These are phyloP conservation scores for Poeciliopsis infans DNA, from an alignment of 2,797 vertebrate species.

Conservation along the genomic window DNA sequence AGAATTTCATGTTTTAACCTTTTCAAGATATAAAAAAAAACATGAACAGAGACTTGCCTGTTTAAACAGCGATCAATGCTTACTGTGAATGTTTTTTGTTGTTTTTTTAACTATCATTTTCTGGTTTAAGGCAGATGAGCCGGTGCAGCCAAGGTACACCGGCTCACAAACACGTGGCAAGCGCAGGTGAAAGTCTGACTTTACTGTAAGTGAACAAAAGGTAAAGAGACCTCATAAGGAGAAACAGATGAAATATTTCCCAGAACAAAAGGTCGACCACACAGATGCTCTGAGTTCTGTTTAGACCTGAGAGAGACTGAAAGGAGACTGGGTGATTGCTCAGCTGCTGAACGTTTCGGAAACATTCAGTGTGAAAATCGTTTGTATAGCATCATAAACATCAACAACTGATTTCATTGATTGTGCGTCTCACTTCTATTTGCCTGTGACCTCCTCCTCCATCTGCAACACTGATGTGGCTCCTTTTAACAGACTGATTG, in stretches of 20 bases:
- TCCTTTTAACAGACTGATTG: too few species aligned
- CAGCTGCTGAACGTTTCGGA: not conserved
- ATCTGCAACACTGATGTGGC: too few species aligned
- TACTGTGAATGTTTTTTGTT: not conserved
- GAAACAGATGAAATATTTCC: not conserved
- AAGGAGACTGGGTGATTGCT: not conserved
- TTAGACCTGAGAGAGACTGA: not conserved
- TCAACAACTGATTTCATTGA: not conserved
- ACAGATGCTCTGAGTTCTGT: not conserved
- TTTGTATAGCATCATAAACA: not conserved
- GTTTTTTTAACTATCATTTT: not conserved
- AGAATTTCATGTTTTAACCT: not conserved
- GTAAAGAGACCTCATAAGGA: not conserved
- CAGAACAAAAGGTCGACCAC: not conserved
- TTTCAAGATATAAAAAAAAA: not conserved
- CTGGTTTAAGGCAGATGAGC: not conserved
- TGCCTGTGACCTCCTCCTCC: too few species aligned
- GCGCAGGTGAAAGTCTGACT: not conserved
- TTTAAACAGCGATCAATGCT: not conserved
- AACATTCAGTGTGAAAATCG: not conserved
- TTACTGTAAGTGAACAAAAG: not conserved
- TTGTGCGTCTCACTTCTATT: not conserved
- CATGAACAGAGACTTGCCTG: not conserved
- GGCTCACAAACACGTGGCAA: not conserved
- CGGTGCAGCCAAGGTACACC: not conserved